Conservation (phyloP, 2,113 vertebrate species). For the Bufo gargarizans region DNA sequence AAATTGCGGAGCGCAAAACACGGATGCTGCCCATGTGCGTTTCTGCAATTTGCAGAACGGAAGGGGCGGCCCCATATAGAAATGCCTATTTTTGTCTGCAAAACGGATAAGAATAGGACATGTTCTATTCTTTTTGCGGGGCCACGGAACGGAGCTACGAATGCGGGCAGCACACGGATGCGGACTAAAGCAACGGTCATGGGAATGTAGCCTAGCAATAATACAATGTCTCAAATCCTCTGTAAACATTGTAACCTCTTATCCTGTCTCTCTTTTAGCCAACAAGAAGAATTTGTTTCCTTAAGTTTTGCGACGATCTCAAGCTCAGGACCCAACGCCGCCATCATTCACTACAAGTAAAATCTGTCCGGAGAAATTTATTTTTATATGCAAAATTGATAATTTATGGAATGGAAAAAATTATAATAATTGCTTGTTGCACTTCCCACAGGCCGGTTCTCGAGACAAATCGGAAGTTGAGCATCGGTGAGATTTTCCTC, state of each 20-base stretch:
- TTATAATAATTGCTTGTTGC: not conserved
- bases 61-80: too few species aligned
- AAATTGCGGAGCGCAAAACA: too few species aligned
- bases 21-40: too few species aligned
- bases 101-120: too few species aligned
- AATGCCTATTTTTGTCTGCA: too few species aligned
- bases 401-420: too few species aligned
- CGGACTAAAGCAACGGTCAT: too few species aligned
- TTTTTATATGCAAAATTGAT: too few species aligned
- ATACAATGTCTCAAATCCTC: not conserved
- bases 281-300: constrained; percentile 93
- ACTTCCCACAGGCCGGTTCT: constrained; percentile 81
- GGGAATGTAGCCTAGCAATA: not conserved
- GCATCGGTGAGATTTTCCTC: constrained; percentile 89
- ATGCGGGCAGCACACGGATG: too few species aligned
- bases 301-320: constrained; percentile 97
- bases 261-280: constrained; percentile 71
- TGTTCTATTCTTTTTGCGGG: too few species aligned
- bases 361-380: not conserved
- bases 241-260: not conserved
- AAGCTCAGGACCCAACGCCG: constrained; percentile 93
- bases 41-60: too few species aligned
- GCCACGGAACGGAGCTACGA: too few species aligned
- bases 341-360: constrained; percentile 98
- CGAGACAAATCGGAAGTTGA: constrained; percentile 91